A percentile compares a stretch with the other conserved stretches of the same genome.
phyloP scores from a whole-genome alignment of 2,888 invertebrate species.

The Microctonus brassicae region DNA sequence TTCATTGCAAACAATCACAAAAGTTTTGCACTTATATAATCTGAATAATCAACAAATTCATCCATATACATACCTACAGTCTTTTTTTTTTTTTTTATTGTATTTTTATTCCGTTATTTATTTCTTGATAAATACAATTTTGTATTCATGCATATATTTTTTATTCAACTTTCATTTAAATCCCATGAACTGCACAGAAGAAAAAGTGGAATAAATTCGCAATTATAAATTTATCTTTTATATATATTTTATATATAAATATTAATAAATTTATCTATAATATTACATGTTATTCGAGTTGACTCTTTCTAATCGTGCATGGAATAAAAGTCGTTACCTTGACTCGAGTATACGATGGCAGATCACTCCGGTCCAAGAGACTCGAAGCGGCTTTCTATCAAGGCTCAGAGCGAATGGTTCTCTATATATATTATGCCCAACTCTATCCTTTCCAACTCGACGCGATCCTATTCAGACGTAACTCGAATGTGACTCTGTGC shows the following conservation, averaged over 20 bases:
- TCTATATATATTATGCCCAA: not conserved
- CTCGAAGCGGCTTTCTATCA: slow-evolving; percentile 32
- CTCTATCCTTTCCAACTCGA: slow-evolving; percentile 18
- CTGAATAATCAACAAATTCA: not conserved
- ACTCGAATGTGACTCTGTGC: slow-evolving; percentile 15
- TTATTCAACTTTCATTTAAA: not conserved
- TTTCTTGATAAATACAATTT: not conserved
- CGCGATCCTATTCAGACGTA: slow-evolving; percentile 18
- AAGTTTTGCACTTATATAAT: not conserved
- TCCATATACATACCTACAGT: not conserved
- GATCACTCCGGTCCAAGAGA: not conserved
- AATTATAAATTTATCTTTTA: not conserved
- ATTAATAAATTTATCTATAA: not conserved
- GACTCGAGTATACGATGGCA: slow-evolving; percentile 27
- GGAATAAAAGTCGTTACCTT: slow-evolving; percentile 31
- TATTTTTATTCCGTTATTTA: too few relatives aligned
- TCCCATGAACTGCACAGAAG: not conserved
- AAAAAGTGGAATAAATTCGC: not conserved
- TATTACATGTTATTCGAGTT: not conserved
- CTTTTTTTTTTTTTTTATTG: not conserved
- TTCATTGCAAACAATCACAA: not conserved
- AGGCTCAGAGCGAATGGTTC: slow-evolving; percentile 4
- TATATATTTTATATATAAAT: not conserved
- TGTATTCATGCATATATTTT: not conserved
- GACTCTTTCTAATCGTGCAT: slow-evolving; percentile 22